Conservation (phyloP, 1,140 invertebrate species). For the Ips typographus region DNA sequence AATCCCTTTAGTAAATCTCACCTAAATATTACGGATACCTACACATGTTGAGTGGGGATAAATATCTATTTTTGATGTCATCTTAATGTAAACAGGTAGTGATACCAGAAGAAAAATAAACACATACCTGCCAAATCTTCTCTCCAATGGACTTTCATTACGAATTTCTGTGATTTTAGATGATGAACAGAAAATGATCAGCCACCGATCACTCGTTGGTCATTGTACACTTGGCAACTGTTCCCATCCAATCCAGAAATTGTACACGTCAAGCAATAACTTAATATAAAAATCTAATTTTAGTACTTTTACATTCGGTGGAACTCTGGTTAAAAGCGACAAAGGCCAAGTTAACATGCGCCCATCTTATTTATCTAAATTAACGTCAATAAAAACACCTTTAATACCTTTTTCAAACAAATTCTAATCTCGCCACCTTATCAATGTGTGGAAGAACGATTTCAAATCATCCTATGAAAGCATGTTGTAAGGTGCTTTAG, state of each 20-base stretch:
- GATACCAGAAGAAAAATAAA: not conserved
- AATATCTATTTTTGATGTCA: constrained; percentile 23
- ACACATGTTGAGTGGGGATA: not conserved
- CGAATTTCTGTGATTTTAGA: not conserved
- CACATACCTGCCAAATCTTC: constrained; percentile 15
- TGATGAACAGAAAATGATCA: constrained; percentile 8
- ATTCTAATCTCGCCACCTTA: too few relatives aligned
- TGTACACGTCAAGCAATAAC: not conserved
- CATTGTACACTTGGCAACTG: not conserved
- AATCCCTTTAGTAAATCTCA: not conserved
- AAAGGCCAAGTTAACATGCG: not conserved
- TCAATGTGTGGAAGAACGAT: too few relatives aligned
- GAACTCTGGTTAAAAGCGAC: not conserved
- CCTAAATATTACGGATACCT: constrained; percentile 6
- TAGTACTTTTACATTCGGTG: not conserved
- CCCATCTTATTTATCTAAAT: too few relatives aligned
- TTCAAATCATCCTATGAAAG: too few relatives aligned
- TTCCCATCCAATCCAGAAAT: not conserved
- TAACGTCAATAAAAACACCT: too few relatives aligned
- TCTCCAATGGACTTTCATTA: constrained; percentile 13
- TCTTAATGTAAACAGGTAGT: not conserved
- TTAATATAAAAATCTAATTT: constrained; percentile 15
- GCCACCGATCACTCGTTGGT: constrained; percentile 7
- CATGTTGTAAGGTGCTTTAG: too few relatives aligned
- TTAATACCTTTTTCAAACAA: too few relatives aligned